A percentile compares a stretch with the other conserved stretches of the same genome.
Conservation (phyloP, 2,888 invertebrate species). For the Cantharis nigra region DNA sequence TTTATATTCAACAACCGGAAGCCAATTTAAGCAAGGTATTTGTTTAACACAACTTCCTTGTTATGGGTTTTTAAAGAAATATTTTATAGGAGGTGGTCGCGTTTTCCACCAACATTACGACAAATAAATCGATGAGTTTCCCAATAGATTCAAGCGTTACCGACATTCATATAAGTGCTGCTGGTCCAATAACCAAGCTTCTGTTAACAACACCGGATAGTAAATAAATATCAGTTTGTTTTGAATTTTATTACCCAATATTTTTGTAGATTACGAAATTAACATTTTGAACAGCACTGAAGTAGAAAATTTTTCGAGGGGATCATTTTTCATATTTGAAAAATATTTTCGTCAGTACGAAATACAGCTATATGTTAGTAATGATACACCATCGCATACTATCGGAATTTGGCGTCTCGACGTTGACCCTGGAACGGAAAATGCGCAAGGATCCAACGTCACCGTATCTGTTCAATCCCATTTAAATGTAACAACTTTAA, state of each 20-base stretch:
- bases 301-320: conserved; percentile 56
- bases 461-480: conserved; percentile 45
- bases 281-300: conserved; percentile 59
- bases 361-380: conserved; percentile 41
- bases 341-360: conserved; percentile 46
- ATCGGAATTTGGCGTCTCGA: conserved; percentile 47
- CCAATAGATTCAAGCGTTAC: conserved; percentile 53
- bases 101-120: conserved; percentile 29
- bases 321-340: conserved; percentile 40
- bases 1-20: conserved; percentile 9
- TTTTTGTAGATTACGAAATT: conserved; percentile 56
- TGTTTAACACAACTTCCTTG: too few species aligned
- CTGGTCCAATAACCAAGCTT: conserved; percentile 32
- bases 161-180: conserved; percentile 42
- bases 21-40: conserved; percentile 27
- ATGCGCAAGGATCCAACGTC: conserved; percentile 41
- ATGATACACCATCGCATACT: conserved; percentile 32
- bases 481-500: conserved; percentile 27
- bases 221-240: conserved; percentile 27
- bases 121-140: conserved; percentile 49
- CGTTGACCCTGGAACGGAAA: conserved; percentile 32
- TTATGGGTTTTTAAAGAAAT: neutral
- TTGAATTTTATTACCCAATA: neutral
- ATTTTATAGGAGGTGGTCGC: conserved; percentile 32
- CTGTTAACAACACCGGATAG: conserved; percentile 41